Evolutionary conservation across 2,113 vertebrate species (phyloP).

Genomic region (Argyrosomus japonicus): DNA sequence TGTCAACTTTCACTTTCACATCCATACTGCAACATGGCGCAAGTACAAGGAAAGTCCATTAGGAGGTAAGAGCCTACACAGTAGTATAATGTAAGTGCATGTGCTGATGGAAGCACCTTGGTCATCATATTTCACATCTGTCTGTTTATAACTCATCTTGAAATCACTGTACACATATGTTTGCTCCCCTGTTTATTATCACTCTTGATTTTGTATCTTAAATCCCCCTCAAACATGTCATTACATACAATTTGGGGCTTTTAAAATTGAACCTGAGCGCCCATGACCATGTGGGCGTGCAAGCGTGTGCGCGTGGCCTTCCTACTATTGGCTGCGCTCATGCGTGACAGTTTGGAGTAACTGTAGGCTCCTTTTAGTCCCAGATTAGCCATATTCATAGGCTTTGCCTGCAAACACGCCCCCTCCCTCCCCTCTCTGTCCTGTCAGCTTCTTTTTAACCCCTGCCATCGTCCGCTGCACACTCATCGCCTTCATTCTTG

Average conservation of each 20-base stretch:
- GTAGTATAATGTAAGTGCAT: neutral
- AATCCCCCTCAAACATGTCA: neutral
- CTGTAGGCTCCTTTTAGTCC: constrained; percentile 44
- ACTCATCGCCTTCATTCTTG: constrained; percentile 21
- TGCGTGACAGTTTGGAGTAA: constrained; percentile 56
- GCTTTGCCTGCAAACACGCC: constrained; percentile 55
- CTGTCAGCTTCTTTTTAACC: constrained; percentile 65
- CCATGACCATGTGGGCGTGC: neutral
- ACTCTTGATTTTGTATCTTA: neutral
- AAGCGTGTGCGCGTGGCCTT: constrained; percentile 15
- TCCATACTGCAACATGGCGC: constrained; percentile 9
- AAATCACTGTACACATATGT: neutral
- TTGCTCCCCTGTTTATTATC: neutral
- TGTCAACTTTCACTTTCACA: neutral
- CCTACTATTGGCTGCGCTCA: constrained; percentile 36
- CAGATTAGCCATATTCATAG: constrained; percentile 70
- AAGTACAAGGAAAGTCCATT: constrained; percentile 30
- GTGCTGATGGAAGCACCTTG: neutral
- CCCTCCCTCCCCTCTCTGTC: constrained; percentile 8
- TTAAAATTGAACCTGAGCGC: neutral
- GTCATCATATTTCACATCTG: no score
- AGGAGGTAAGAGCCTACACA: neutral
- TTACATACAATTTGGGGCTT: no score
- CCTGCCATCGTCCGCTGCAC: constrained; percentile 41
- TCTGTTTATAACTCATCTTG: neutral